These are phyloP conservation scores for Anoura caudifer DNA, from an alignment of 2,113 vertebrate genomes.

Conservation along the genomic window DNA sequence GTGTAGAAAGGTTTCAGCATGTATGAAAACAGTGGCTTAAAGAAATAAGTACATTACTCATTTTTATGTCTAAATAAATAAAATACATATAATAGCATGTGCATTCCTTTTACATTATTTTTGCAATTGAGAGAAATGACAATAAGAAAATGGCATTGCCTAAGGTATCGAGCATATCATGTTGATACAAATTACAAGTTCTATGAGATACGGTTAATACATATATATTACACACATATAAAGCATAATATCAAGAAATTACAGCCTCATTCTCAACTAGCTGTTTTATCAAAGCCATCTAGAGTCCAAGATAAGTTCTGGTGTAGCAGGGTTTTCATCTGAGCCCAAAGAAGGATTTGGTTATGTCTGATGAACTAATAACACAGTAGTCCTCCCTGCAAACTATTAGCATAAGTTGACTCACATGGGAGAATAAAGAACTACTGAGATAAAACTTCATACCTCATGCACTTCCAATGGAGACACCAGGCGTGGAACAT, in stretches of 20 bases:
- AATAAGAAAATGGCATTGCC: slow-evolving; percentile 9
- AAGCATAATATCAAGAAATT: background rate
- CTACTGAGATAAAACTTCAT: background rate
- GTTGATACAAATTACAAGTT: background rate
- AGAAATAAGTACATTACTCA: background rate
- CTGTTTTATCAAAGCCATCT: background rate
- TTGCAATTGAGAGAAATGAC: background rate
- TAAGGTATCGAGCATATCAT: background rate
- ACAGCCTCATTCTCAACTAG: background rate
- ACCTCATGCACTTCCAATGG: background rate
- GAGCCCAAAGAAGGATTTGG: background rate
- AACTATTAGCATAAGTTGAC: background rate
- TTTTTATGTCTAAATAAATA: background rate
- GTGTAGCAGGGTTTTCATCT: background rate
- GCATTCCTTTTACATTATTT: background rate
- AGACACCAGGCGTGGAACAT: background rate
- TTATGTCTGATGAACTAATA: background rate
- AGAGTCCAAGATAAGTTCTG: background rate
- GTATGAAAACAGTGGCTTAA: background rate
- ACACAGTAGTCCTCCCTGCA: background rate
- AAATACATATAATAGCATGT: background rate
- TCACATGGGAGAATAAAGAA: background rate
- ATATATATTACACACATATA: background rate
- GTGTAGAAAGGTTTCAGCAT: background rate
- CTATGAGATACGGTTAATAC: background rate